Evolutionary conservation across 2,797 vertebrate species (phyloP), one percentile per base, ranked within the genome.

Genomic region (Tragopan temminckii): DNA sequence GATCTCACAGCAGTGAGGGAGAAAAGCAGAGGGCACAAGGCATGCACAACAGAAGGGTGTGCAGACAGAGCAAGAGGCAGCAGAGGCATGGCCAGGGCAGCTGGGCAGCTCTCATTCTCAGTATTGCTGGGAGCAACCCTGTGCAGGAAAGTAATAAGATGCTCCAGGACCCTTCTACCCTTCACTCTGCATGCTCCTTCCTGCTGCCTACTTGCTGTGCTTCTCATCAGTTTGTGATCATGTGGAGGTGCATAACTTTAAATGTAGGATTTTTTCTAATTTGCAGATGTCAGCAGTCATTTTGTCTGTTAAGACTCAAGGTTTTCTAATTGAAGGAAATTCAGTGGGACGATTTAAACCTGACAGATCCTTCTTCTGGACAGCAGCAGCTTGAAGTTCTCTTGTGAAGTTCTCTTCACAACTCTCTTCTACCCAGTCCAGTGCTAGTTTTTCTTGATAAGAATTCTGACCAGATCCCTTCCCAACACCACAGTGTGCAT

Each of bases 311-410:
- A 53, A 85, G 88, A 81, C 29, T 69, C 40, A 15, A 5, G 31
- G 25, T 59, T 81, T 69, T 64, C 55, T 50, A 55, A 69, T 10
- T 88, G 36, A 87, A 90, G 53, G 36, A 4, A 10, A 27, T 71
- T 9, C 69, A 89, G 46, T 46, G 23, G 67, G 74, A 64, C 36
- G 31, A 18, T 70, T 40, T 48, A 80, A 91, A 88, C 27, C 46
- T 0, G 0, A 11, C 6, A 45, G 42, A 52, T 85, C 13, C 4
- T 10, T 11, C 40, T 72, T 62, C 45, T 79, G 42, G 70, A 79
- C 31, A 79, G 58, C 68, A 89, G 7, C 4, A 58, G 25, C 35
- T 57, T 12, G 0, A 79, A n/a, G n/a, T n/a, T n/a, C n/a, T n/a
- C n/a, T n/a, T n/a, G n/a, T n/a, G n/a, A n/a, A n/a, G n/a, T n/a